phyloP scores from a whole-genome alignment of 2,888 invertebrate genomes.

The Hirtodrosophila trivittata region DNA sequence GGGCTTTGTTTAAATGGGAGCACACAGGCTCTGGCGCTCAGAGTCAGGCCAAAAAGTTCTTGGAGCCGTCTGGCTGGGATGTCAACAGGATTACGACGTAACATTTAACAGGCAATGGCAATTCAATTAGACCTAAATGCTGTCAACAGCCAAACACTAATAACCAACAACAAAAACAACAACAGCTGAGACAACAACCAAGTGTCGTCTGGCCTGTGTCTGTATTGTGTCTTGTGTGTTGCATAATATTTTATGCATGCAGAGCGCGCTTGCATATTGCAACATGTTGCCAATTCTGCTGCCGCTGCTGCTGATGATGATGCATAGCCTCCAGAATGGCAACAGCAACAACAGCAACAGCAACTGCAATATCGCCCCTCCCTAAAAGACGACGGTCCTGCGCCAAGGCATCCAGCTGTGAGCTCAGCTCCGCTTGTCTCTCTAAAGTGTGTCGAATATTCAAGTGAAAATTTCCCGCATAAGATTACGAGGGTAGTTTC shows the following conservation, averaged over 20 bases:
- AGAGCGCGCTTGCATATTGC: conserved; percentile 73
- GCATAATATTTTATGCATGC: conserved; percentile 77
- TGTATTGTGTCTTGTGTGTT: conserved; percentile 49
- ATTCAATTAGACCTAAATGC: conserved; percentile 78
- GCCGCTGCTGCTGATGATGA: conserved; percentile 64
- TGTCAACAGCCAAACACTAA: conserved; percentile 70
- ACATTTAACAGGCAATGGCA: conserved; percentile 53
- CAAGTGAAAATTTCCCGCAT: conserved; percentile 74
- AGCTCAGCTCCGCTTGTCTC: conserved; percentile 1
- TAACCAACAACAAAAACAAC: conserved; percentile 36
- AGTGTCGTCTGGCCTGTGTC: conserved; percentile 68
- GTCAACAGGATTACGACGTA: conserved; percentile 56
- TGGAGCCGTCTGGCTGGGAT: conserved; percentile 19
- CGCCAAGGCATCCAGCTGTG: conserved; percentile 69
- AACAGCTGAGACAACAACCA: conserved; percentile 26
- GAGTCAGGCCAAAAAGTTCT: conserved; percentile 52
- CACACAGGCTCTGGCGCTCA: too few species aligned
- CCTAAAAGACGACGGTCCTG: conserved; percentile 62
- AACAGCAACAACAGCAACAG: conserved; percentile 25
- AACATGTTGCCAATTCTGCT: conserved; percentile 66
- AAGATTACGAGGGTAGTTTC: conserved; percentile 9
- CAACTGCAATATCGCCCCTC: conserved; percentile 51
- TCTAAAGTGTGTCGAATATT: conserved; percentile 75
- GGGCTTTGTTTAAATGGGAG: conserved; percentile 62
- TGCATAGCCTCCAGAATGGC: conserved; percentile 78